A percentile compares a stretch with the other conserved stretches of the same genome.
Conservation (phyloP, 1,140 invertebrate genomes). For the Brachionus sp. region DNA sequence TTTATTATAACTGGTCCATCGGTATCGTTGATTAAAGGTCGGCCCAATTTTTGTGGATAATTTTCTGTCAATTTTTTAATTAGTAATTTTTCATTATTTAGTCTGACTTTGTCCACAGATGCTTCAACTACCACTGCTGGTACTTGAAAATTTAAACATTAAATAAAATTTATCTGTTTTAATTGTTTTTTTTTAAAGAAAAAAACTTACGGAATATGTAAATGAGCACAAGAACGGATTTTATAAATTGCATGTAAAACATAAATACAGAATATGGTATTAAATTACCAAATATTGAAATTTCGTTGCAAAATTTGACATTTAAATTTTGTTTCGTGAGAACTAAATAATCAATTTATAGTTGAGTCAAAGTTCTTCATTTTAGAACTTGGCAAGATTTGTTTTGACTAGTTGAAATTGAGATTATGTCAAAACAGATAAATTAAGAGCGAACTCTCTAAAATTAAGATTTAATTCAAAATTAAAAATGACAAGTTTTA, state of each 20-base stretch:
- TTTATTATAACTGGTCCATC: slow-evolving; percentile 2
- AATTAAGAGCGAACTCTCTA: background rate
- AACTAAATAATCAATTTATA: background rate
- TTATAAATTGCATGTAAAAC: slow-evolving; percentile 12
- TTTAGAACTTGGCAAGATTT: background rate
- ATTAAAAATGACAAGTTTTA: background rate
- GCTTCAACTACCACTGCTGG: background rate
- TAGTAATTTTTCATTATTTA: slow-evolving; percentile 41
- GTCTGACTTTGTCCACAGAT: background rate
- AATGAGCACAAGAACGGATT: background rate
- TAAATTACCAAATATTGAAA: background rate
- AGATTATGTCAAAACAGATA: background rate
- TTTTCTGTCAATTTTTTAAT: slow-evolving; percentile 21
- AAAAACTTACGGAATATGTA: slow-evolving; percentile 24
- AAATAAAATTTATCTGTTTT: background rate
- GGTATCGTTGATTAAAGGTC: slow-evolving; percentile 36
- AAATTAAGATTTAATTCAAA: background rate
- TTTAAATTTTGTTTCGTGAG: background rate
- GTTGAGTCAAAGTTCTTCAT: background rate
- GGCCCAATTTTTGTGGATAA: slow-evolving; percentile 44
- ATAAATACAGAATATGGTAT: background rate
- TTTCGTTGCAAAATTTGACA: background rate
- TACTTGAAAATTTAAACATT: background rate
- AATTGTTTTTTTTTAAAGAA: background rate
- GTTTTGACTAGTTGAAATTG: background rate